Base-by-base conservation (phyloP, 2,113 vertebrate genomes). In the Zingel zingel region DNA sequence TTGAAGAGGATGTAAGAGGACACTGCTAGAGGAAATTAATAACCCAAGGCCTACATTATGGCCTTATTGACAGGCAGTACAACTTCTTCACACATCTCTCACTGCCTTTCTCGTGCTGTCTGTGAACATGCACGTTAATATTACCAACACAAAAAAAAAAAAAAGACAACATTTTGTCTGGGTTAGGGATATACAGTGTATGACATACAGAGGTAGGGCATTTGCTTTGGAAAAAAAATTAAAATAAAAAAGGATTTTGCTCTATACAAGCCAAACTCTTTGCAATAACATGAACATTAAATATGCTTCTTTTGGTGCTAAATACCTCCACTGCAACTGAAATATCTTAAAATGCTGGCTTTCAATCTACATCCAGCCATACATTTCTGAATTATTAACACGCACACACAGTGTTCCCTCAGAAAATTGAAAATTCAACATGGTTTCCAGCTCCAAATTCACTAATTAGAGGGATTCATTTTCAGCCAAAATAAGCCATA, bases 1-100 rank as follows among this genome's bases (percentile, higher is more conserved):
- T 82, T 92, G 88, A 94, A 88, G 82, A 89, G 85, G 81, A 94
- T 89, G 33, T 19, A 74, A 82, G 72, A 74, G 80, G 88, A 94
- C 91, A 88, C 75, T 89, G 88, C 92, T 85, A 43, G 80, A 88
- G 88, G 81, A 87, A 66, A 91, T 79, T 58, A 81, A 77, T 67
- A 79, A 88, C 77, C 79, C 56, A 36, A 70, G 66, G 78, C 56
- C 33, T 63, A 61, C 74, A 76, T 56, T 36, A 62, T 45, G 79
- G 76, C 33, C 78, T 78, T 69, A 82, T 77, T 80, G 82, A 86
- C 63, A 74, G 39, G 67, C 47, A 33, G 62, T 59, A 50, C 18
- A 81, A 65, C 54, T 19, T 51, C 66, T 66, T 74, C 56, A 57
- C 27, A 80, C 6, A 70, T 62, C 21, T 78, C 77, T 74, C 48